These are phyloP conservation scores for Notamacropus eugenii DNA, from an alignment of 2,797 vertebrate species.

Conservation along the genomic window DNA sequence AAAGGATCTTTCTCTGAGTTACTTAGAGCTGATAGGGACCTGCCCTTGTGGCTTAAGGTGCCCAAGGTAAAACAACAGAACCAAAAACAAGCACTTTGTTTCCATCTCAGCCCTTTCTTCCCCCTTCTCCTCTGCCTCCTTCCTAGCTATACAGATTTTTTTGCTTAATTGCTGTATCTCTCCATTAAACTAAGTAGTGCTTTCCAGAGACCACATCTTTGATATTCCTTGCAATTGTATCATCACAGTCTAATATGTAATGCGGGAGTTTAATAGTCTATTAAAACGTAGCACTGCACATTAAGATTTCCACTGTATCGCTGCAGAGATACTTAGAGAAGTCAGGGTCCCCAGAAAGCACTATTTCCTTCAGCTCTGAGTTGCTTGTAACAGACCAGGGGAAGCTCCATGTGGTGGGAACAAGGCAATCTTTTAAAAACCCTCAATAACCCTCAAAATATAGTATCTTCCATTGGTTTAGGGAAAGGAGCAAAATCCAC, in stretches of 20 bases:
- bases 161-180: conserved; percentile 57
- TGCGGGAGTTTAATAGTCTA: conserved; percentile 78
- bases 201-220: conserved; percentile 74
- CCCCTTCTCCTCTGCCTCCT: neutral
- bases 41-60: conserved; percentile 14
- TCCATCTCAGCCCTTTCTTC: neutral
- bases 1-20: neutral
- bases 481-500: conserved; percentile 35
- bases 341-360: conserved; percentile 67
- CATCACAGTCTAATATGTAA: conserved; percentile 73
- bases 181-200: conserved; percentile 70
- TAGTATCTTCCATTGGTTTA: neutral
- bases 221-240: conserved; percentile 73
- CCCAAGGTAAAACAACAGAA: conserved; percentile 20
- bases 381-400: conserved; percentile 50
- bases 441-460: too few relatives aligned
- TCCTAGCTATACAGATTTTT: conserved; percentile 6
- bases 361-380: conserved; percentile 56
- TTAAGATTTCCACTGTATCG: conserved; percentile 71
- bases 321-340: conserved; percentile 75
- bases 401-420: conserved; percentile 27
- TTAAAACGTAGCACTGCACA: conserved; percentile 77
- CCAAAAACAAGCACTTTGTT: neutral
- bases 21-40: neutral
- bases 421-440: neutral